Evolutionary conservation across 1,140 invertebrate species (phyloP), one percentile per base, ranked within the genome.

Genomic region (Periplaneta americana): DNA sequence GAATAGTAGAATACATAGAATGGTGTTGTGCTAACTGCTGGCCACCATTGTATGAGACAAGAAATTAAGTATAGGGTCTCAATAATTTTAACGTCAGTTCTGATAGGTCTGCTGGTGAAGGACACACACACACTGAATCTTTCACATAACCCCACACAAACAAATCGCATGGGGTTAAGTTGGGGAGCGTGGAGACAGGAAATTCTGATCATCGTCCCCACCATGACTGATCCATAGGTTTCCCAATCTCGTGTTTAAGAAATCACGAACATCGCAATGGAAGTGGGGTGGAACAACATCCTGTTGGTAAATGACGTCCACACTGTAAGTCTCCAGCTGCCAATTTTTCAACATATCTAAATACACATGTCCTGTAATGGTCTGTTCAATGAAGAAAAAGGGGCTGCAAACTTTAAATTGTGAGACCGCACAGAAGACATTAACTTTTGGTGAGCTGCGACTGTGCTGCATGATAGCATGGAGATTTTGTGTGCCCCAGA

Each of bases 401-500:
- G 34, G 78, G 18, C 81, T 78, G 35, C 79, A 75, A 34, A 82
- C 75, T 31, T 48, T 80, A 34, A 37, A 22, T 75, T 36, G 18
- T 22, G 66, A 81, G 28, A 83, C 57, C 17, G 81, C 32, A 34
- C 74, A 83, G 33, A 81, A 83, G 22, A 83, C 77, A 74, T 82
- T 79, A 79, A 82, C 78, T 37, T 83, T 83, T 32, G 76, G 78
- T 31, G n/a, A 11, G 83, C 80, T 74, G 18, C 78, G 77, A 74
- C 75, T 32, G 33, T 48, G 77, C 75, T 83, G 48, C 57, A 82
- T 28, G 28, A 77, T 34, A 32, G 32, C 36, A 82, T 82, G 79
- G 22, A 78, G 81, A 77, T 82, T 80, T 81, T 83, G 34, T 78
- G 82, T 80, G 36, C 80, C 82, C 80, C 75, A 82, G n/a, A 82